phyloP scores from a whole-genome alignment of 2,797 vertebrate species.

The Arctocebus calabarensis region DNA sequence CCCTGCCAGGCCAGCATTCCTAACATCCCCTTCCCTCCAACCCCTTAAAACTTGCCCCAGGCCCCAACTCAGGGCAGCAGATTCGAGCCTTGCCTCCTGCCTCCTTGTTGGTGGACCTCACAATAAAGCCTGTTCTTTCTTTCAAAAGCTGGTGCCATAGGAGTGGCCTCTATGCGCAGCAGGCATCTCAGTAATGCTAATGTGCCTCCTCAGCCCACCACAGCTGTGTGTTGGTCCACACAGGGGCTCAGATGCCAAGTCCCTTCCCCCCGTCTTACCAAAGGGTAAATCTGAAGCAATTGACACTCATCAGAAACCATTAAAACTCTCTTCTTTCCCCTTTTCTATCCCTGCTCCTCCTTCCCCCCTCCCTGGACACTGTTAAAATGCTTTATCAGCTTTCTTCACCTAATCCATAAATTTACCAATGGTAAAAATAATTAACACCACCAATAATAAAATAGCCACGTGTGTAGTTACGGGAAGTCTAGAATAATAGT shows the following conservation, averaged over 20 bases:
- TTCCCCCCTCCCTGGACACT: neutral
- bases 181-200: neutral
- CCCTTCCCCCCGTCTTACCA: neutral
- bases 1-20: neutral
- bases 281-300: neutral
- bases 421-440: neutral
- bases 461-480: neutral
- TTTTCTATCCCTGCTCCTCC: neutral
- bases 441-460: neutral
- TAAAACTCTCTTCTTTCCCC: neutral
- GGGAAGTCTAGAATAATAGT: neutral
- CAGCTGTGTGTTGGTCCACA: neutral
- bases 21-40: neutral
- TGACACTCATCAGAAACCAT: neutral
- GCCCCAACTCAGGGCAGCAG: neutral
- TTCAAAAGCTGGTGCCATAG: neutral
- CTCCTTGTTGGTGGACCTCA: neutral
- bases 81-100: neutral
- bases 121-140: neutral
- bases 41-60: neutral
- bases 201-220: neutral
- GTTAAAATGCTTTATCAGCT: neutral
- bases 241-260: neutral
- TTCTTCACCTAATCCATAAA: neutral
- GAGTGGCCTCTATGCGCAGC: neutral